A percentile compares a stretch with the other conserved stretches of the same genome.
Evolutionary conservation across 2,113 vertebrate species (phyloP).

Genomic region (Thinocorus orbignyianus): DNA sequence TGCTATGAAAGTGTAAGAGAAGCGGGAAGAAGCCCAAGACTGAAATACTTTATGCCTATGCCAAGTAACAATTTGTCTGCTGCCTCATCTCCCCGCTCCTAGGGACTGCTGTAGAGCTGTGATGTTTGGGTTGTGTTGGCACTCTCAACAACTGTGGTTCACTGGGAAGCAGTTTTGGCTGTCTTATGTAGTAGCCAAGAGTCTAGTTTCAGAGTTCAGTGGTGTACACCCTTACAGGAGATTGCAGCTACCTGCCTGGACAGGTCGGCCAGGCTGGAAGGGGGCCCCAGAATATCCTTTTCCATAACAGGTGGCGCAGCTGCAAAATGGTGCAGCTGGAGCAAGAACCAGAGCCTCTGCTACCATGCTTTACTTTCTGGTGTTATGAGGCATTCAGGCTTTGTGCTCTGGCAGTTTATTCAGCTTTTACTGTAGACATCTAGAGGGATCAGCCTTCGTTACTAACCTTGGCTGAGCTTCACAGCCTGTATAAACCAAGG

Average conservation of each 20-base stretch:
- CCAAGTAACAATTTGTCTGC: not conserved
- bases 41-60: not conserved
- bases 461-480: not conserved
- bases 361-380: not conserved
- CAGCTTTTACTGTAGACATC: not conserved
- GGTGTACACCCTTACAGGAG: not conserved
- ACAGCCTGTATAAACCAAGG: not conserved
- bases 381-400: not conserved
- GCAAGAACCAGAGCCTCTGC: not conserved
- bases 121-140: not conserved
- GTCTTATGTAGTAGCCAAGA: not conserved
- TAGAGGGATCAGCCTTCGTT: not conserved
- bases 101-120: not conserved
- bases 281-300: not conserved
- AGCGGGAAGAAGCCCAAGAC: not conserved
- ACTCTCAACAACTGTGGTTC: not conserved
- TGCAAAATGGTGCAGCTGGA: not conserved
- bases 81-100: not conserved
- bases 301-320: fast-evolving
- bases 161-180: not conserved
- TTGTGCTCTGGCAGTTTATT: not conserved
- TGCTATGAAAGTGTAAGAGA: not conserved
- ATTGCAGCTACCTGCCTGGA: not conserved
- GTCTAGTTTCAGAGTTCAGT: not conserved
- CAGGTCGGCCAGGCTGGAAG: not conserved